Base-by-base conservation (phyloP, 2,797 vertebrate species). In the Sebastes oblongus region DNA sequence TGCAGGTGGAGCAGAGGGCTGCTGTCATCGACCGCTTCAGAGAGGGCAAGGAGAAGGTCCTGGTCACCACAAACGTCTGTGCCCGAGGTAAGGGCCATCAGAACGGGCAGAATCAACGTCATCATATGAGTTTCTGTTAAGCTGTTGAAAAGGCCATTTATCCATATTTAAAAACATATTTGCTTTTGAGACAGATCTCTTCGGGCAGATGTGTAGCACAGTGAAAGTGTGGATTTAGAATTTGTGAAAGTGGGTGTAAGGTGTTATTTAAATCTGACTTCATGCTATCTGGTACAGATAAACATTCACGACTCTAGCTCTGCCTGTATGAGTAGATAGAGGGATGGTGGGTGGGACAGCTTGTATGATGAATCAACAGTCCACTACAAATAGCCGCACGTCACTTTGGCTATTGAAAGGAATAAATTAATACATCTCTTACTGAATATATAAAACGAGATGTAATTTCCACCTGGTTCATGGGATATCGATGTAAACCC, bases 1-100 rank as follows among this genome's bases (percentile, higher is more conserved):
- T 99, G 98, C 97, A 98, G 96, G 98, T 99, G 87, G 98, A 99
- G 77, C 98, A 99, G 94, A 96, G 98, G 72, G 98, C 98, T 0
- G 97, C 97, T 0, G 97, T 99, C 71, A 99, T 99, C 0, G 97
- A 99, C n/a, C 96, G 98, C 64, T 99, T 99, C 92, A 94, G 98
- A 64, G 96, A 97, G 0, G 98, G 97, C 90, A 99, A 99, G 77
- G 98, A 99, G 90, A 99, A 99, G 88, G 98, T 99, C 72, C 94
- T 99, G 90, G 98, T 98, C 85, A 99, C 98, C 70, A 99, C 98
- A 11, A 99, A 99, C 8, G 98, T 99, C 87, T 99, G 98, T 66
- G 96, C 96, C 84, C 94, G 96, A 95, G 95, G 96, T 97, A 16
- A 5, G 50, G 16, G 9, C 6, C 11, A 4, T 50, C 11, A 27